phyloP scores from a whole-genome alignment of 2,888 invertebrate genomes.

The Nomada ferruginata region DNA sequence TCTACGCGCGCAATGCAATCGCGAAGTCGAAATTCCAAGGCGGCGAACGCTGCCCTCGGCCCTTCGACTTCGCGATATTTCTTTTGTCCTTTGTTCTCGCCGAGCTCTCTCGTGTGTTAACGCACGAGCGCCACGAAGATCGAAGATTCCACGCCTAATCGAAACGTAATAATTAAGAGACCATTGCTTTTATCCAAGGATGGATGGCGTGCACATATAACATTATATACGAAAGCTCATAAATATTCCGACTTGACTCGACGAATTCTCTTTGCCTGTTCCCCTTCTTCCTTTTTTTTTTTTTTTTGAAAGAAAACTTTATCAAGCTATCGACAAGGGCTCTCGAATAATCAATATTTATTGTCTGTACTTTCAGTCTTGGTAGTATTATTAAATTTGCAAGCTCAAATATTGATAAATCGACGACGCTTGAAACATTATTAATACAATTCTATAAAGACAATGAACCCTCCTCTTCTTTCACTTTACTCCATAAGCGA shows the following conservation, averaged over 20 bases:
- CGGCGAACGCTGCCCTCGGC: constrained; percentile 32
- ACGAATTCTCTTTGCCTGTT: background rate
- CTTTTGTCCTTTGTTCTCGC: constrained; percentile 59
- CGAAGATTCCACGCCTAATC: constrained; percentile 74
- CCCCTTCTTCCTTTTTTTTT: background rate
- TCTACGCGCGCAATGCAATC: constrained; percentile 60
- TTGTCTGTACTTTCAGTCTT: too few species aligned
- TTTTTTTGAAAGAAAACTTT: background rate
- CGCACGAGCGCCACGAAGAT: constrained; percentile 46
- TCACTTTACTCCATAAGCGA: too few species aligned
- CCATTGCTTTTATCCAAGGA: background rate
- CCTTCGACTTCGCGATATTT: constrained; percentile 49
- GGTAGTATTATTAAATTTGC: too few species aligned
- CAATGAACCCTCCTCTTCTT: too few species aligned
- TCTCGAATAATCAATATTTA: background rate
- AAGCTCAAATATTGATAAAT: too few species aligned
- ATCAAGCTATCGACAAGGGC: background rate
- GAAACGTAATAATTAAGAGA: constrained; percentile 77
- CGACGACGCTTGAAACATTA: too few species aligned
- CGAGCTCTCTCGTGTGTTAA: constrained; percentile 41
- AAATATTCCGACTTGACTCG: background rate
- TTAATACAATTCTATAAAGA: too few species aligned
- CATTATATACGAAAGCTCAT: background rate
- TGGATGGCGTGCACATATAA: background rate
- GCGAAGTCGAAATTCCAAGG: constrained; percentile 60